Conservation (phyloP, 2,888 invertebrate species). For the Tachystola acroxantha region DNA sequence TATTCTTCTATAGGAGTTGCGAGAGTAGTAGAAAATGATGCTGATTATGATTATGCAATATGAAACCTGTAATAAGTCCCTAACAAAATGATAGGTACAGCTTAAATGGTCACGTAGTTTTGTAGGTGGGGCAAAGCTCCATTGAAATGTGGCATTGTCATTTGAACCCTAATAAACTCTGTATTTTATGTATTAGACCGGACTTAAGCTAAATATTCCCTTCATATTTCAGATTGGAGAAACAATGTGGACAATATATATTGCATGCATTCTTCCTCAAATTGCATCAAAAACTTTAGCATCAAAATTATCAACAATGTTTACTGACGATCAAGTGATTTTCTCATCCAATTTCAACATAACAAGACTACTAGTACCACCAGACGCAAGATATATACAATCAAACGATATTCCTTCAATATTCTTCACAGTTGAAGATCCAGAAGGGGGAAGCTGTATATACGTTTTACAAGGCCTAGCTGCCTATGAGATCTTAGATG, state of each 20-base stretch:
- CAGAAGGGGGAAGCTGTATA: constrained; percentile 50
- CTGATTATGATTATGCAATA: too few relatives aligned
- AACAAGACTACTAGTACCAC: constrained; percentile 46
- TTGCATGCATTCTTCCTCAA: background rate
- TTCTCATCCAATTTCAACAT: constrained; percentile 48
- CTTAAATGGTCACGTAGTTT: too few relatives aligned
- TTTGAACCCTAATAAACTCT: too few relatives aligned
- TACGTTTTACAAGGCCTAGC: constrained; percentile 56
- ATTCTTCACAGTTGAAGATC: constrained; percentile 48
- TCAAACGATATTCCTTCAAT: constrained; percentile 45
- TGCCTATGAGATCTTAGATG: constrained; percentile 54
- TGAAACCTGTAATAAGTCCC: too few relatives aligned
- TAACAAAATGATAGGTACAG: too few relatives aligned
- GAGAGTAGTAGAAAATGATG: too few relatives aligned
- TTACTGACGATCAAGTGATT: constrained; percentile 43
- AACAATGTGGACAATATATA: background rate
- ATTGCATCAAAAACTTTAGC: background rate
- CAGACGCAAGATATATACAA: constrained; percentile 34
- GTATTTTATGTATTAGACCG: too few relatives aligned
- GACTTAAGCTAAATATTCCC: too few relatives aligned
- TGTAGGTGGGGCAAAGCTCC: too few relatives aligned
- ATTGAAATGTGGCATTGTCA: too few relatives aligned
- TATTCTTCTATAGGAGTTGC: too few relatives aligned
- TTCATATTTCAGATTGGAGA: too few relatives aligned
- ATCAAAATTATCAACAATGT: constrained; percentile 20